Base-by-base conservation (phyloP, 2,888 invertebrate species). In the Ethmia dodecea region DNA sequence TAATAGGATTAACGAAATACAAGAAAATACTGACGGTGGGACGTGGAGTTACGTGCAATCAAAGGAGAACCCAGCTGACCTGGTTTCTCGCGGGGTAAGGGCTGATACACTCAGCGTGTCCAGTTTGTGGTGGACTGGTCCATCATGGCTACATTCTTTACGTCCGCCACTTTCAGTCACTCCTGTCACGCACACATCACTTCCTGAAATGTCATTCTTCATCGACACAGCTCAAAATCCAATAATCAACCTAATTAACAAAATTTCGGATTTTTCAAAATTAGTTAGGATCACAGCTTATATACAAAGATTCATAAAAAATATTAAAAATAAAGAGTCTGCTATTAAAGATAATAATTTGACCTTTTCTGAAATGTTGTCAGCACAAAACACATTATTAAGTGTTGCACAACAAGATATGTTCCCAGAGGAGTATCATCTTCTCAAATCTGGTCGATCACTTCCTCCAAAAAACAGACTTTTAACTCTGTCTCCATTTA, bases 41-140 rank as follows among this genome's bases (percentile, higher is more conserved):
- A 32, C 28, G 8, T 54, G 50, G 54, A 28, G 44, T 15, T 48
- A 55, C 35, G 51, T 60, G 9, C 49, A 52, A 5, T 46, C 50
- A 0, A 13, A 35, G 5, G 14, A 37, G 6, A 55, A 55, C 31
- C 52, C 55, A 2, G 51, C 52, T 3, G 58, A 55, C 37, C 38
- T 55, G 3, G 37, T 40, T 35, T 50, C 53, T 33, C 49, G 53
- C 1, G 51, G 52, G 13, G 25, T 48, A 1, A 35, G 31, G 26
- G 48, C 50, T 37, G 41, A 45, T 22, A 1, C 13, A 0, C 24
- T 52, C 33, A 37, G 36, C 28, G 13, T 22, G 6, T 38, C 26
- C 5, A 3, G 15, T 1, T 30, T 54, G 13, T 56, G 51, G 54
- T 56, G 52, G 52, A 13, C 31, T 13, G 49, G 54, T 11, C 47